Evolutionary conservation across 2,888 invertebrate species (phyloP).

Genomic region (Patella ulyssiponensis): DNA sequence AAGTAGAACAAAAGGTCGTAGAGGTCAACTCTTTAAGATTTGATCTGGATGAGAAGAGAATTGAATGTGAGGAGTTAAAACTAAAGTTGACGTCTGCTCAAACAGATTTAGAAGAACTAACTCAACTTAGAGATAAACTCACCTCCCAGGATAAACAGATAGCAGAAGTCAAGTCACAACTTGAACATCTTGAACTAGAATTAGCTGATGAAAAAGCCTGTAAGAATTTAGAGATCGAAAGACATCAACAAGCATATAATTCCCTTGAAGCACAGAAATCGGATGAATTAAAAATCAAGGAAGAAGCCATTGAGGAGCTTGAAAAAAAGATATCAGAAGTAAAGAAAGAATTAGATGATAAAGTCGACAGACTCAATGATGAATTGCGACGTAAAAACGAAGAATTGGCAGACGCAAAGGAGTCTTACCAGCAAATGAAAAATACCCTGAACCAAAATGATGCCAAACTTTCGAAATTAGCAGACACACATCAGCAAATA

Average conservation of each 20-base stretch:
- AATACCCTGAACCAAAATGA: not conserved
- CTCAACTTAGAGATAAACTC: not conserved
- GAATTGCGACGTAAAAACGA: slow-evolving; percentile 34
- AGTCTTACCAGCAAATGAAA: not conserved
- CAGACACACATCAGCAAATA: slow-evolving; percentile 41
- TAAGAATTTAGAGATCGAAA: slow-evolving; percentile 20
- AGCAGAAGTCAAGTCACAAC: not conserved
- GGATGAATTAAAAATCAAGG: not conserved
- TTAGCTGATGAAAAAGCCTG: slow-evolving; percentile 8
- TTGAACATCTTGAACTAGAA: slow-evolving; percentile 26
- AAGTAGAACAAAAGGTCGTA: slow-evolving; percentile 14
- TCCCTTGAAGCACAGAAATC: slow-evolving; percentile 14
- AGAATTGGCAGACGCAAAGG: slow-evolving; percentile 24
- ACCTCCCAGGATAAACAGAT: not conserved
- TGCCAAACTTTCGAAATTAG: slow-evolving; percentile 26
- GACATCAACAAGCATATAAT: slow-evolving; percentile 14
- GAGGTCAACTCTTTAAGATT: not conserved
- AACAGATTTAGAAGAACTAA: not conserved
- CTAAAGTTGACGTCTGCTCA: not conserved
- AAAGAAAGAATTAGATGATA: slow-evolving; percentile 29
- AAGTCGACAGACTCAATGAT: slow-evolving; percentile 30
- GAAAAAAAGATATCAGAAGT: slow-evolving; percentile 1
- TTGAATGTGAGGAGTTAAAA: slow-evolving; percentile 15
- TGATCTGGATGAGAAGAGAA: slow-evolving; percentile 18
- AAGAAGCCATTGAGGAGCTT: not conserved